Base-by-base conservation (phyloP, 1,140 invertebrate species). In the Oscheius sp. region DNA sequence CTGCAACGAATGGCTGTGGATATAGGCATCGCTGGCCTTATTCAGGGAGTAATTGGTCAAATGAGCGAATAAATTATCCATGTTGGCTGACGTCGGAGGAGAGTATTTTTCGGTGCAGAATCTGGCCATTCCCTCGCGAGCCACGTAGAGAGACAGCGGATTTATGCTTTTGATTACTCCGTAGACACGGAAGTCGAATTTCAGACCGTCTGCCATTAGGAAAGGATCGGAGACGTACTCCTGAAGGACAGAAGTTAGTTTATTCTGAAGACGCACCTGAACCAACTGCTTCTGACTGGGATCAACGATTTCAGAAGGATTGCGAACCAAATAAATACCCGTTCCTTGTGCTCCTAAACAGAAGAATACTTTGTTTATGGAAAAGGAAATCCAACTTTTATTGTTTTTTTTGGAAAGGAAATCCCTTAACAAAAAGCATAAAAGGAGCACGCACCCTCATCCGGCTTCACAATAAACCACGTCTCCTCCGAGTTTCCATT, bases 21-120 rank as follows among this genome's bases (percentile, higher is more conserved):
- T 82, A 74, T 87, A 88, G 18, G 80, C 79, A n/a, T 76, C 76
- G 77, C 85, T 86, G 38, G 79, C 76, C 75, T 88, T 88, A 71
- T 88, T 88, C 38, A 88, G 77, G 0, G 87, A 88, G 77, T 88
- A 88, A 77, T 88, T 88, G 20, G 87, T 88, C 66, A 88, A 79
- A 81, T 88, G 87, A 80, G 87, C 86, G 74, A 82, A 88, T 2
- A 84, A 77, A 69, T 87, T 85, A 63, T 83, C 78, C 29, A 87
- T 76, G 68, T 88, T 88, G 20, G 66, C 62, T 18, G 77, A 58
- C 18, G 78, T 79, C 23, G 84, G 84, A 55, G 68, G 72, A 23
- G 64, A 52, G 73, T 88, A 88, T 38, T 85, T 84, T 42, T 87
- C 73, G 2, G 87, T 88, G 45, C 86, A 87, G 78, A 76, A 76